Percentiles rank a stretch among this genome's conserved stretches.
Conservation (phyloP, 1,140 invertebrate genomes). For the Manduca sexta region DNA sequence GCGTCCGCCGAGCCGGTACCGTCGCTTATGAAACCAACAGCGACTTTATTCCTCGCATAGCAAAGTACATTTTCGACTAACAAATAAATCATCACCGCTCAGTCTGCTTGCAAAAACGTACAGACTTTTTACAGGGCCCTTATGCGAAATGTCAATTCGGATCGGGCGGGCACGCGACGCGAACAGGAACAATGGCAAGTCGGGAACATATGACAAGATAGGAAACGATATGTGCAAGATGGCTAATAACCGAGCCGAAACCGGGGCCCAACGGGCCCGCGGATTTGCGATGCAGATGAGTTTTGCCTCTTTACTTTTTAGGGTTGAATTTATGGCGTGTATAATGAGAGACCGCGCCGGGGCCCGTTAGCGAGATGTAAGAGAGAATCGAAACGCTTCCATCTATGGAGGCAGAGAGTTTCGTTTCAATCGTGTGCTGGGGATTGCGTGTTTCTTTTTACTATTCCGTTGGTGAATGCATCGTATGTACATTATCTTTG, state of each 20-base stretch:
- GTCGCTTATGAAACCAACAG: not conserved
- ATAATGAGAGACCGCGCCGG: too few relatives aligned
- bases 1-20: constrained; percentile 18
- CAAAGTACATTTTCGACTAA: constrained; percentile 18
- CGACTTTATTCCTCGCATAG: not conserved
- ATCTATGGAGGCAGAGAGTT: too few relatives aligned
- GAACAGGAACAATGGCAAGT: constrained; percentile 55
- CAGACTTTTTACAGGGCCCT: constrained; percentile 67
- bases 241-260: constrained; percentile 50
- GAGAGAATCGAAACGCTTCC: too few relatives aligned
- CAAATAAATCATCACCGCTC: not conserved
- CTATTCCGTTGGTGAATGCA: too few relatives aligned
- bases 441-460: too few relatives aligned
- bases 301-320: not conserved
- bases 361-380: too few relatives aligned
- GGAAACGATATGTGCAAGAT: constrained; percentile 34
- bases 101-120: constrained; percentile 26
- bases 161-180: constrained; percentile 19
- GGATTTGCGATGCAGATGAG: not conserved
- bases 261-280: not conserved
- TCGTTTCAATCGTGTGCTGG: too few relatives aligned
- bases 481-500: too few relatives aligned
- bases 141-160: constrained; percentile 65
- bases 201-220: constrained; percentile 60
- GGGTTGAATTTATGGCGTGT: too few relatives aligned